Percentiles rank a stretch among this genome's conserved stretches.
Conservation (phyloP, 2,888 invertebrate species). For the Arge pagana region DNA sequence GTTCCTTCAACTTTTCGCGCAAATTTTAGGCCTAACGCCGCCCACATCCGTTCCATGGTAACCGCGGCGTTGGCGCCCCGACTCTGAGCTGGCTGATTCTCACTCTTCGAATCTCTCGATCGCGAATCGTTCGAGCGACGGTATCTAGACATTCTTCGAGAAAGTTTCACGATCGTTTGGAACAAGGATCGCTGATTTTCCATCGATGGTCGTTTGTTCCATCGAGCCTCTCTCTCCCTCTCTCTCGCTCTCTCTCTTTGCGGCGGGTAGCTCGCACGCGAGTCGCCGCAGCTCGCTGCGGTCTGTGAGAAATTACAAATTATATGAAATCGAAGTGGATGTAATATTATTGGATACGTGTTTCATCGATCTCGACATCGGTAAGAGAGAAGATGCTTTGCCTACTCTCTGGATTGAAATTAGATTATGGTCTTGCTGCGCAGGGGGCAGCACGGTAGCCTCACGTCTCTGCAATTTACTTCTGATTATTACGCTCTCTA, state of each 20-base stretch:
- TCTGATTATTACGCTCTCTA: constrained; percentile 56
- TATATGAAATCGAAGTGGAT: constrained; percentile 53
- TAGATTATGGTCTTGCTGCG: constrained; percentile 40
- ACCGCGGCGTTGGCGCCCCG: no score
- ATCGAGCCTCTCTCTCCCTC: constrained; percentile 21
- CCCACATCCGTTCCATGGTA: no score
- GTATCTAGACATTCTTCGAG: no score
- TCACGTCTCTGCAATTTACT: constrained; percentile 58
- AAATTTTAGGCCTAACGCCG: no score
- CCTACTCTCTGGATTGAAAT: constrained; percentile 40
- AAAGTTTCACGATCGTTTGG: no score
- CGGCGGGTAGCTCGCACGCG: constrained; percentile 31
- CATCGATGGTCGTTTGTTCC: no score
- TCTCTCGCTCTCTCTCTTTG: constrained; percentile 12
- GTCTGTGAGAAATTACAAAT: constrained; percentile 35
- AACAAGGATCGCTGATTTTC: no score
- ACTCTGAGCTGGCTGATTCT: no score
- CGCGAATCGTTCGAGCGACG: no score
- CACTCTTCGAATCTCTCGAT: no score
- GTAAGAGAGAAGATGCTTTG: not conserved
- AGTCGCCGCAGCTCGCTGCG: constrained; percentile 18
- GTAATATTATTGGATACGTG: constrained; percentile 57
- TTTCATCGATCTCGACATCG: constrained; percentile 43
- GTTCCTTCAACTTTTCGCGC: no score
- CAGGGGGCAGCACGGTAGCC: constrained; percentile 51